Percentiles rank a stretch among this genome's conserved stretches.
phyloP scores from a whole-genome alignment of 2,888 invertebrate genomes.

The Phyllotreta cruciferae region DNA sequence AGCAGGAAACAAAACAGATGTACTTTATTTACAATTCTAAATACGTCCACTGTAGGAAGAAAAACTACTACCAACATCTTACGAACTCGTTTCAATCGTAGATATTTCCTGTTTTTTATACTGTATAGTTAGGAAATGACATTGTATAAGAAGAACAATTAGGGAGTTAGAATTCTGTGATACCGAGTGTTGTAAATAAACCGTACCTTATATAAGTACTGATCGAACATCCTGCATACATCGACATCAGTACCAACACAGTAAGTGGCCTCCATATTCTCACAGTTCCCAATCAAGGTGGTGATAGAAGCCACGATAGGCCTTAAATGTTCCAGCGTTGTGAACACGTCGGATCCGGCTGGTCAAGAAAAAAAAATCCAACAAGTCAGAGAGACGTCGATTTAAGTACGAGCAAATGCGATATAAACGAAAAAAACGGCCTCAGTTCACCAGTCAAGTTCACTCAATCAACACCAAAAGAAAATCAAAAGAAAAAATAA shows the following conservation, averaged over 20 bases:
- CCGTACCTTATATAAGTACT: conserved; percentile 70
- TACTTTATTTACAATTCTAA: too few relatives aligned
- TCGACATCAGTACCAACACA: conserved; percentile 67
- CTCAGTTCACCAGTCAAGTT: conserved; percentile 3
- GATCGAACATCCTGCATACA: conserved; percentile 72
- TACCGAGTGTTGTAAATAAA: not conserved
- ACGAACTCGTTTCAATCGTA: too few relatives aligned
- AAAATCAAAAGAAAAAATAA: conserved; percentile 23
- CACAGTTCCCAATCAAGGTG: conserved; percentile 62
- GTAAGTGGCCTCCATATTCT: conserved; percentile 70
- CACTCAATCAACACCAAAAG: conserved; percentile 26
- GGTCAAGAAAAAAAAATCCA: conserved; percentile 48
- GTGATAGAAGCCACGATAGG: conserved; percentile 62
- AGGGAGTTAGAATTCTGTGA: too few relatives aligned
- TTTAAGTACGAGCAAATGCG: too few relatives aligned
- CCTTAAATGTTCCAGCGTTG: conserved; percentile 63
- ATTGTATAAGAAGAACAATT: not conserved
- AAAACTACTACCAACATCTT: too few relatives aligned
- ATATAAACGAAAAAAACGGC: conserved; percentile 18
- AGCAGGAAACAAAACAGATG: too few relatives aligned
- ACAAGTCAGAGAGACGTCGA: conserved; percentile 30
- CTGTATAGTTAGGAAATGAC: too few relatives aligned
- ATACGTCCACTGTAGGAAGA: too few relatives aligned
- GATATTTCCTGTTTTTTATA: too few relatives aligned
- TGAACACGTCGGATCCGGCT: conserved; percentile 52